A percentile compares a stretch with the other conserved stretches of the same genome.
phyloP scores from a whole-genome alignment of 2,113 vertebrate genomes.

The Motacilla alba region DNA sequence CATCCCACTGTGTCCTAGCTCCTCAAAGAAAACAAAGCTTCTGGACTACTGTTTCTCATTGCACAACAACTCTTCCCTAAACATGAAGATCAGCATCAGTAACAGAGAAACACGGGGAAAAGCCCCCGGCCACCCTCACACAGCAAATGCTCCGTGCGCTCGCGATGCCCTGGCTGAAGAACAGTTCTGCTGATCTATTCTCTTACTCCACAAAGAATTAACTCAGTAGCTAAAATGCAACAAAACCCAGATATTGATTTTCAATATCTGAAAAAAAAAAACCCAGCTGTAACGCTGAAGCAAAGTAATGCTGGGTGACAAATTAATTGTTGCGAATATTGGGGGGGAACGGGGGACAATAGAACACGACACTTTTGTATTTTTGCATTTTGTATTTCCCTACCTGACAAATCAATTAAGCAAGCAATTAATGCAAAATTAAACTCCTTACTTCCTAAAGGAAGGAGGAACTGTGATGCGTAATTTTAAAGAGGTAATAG shows the following conservation, averaged over 20 bases:
- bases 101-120: background rate
- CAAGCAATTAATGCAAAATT: constrained; percentile 26
- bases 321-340: background rate
- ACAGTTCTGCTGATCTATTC: background rate
- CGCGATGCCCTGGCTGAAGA: background rate
- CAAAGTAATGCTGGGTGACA: background rate
- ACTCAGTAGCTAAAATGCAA: background rate
- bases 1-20: constrained; percentile 38
- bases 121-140: background rate
- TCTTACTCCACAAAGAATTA: background rate
- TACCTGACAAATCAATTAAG: constrained; percentile 44
- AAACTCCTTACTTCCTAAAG: constrained; percentile 23
- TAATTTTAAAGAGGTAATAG: constrained; percentile 31
- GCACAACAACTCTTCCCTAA: background rate
- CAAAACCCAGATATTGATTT: background rate
- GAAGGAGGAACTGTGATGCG: background rate
- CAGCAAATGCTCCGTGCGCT: background rate
- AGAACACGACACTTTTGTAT: background rate
- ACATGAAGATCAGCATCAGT: background rate
- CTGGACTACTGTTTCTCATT: background rate
- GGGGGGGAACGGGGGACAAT: too few species aligned
- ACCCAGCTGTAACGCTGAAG: background rate
- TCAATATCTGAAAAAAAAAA: background rate
- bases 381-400: background rate
- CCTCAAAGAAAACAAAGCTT: background rate